A percentile compares a stretch with the other conserved stretches of the same genome.
Evolutionary conservation across 2,113 vertebrate species (phyloP).

Genomic region (Centropus unirufus): DNA sequence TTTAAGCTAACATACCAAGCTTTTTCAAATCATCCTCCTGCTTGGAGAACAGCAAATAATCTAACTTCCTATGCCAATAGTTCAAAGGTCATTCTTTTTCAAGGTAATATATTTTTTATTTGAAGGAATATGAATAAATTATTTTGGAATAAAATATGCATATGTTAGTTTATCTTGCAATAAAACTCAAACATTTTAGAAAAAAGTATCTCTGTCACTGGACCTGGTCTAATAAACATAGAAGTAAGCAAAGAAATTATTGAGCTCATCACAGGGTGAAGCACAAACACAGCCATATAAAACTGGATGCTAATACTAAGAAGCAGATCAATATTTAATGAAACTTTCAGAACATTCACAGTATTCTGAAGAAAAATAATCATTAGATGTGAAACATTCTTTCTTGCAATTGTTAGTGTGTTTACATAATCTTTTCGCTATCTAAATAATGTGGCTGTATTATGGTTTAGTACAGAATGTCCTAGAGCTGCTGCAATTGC

Average conservation of each 20-base stretch:
- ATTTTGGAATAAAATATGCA: neutral
- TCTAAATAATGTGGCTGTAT: neutral
- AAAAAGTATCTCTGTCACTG: neutral
- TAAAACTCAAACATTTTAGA: neutral
- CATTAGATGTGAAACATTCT: neutral
- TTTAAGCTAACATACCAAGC: too few relatives aligned
- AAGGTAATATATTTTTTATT: neutral
- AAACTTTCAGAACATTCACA: neutral
- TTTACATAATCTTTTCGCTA: neutral
- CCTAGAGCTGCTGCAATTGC: neutral
- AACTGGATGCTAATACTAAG: neutral
- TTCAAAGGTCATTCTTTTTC: neutral
- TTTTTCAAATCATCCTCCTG: neutral
- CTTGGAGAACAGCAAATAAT: neutral
- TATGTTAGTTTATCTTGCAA: neutral
- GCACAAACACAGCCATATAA: neutral
- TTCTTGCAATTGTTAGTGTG: neutral
- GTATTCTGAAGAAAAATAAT: neutral
- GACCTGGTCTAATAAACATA: neutral
- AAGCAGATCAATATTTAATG: neutral
- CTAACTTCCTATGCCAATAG: neutral
- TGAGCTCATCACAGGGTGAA: neutral
- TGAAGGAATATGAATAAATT: neutral
- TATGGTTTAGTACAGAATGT: neutral
- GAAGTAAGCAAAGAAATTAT: neutral